Base-by-base conservation (phyloP, 1,140 invertebrate genomes). In the Ruditapes philippinarum region DNA sequence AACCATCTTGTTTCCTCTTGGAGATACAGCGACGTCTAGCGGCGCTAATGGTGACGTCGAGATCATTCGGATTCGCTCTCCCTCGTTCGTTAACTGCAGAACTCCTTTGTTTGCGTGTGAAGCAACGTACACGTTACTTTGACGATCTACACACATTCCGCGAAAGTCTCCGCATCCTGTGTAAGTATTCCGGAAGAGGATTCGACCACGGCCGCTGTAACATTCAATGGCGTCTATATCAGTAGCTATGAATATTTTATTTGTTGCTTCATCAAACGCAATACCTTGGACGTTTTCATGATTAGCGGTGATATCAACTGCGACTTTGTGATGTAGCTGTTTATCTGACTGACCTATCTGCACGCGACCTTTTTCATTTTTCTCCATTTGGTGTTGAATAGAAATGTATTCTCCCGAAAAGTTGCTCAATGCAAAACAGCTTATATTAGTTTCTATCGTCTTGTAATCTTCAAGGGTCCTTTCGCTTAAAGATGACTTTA, bases 301-400 rank as follows among this genome's bases (percentile, higher is more conserved):
- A 36, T 87, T 62, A 12, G 84, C 84, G 19, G 84, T 87, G 19
- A 87, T 79, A 31, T 87, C 73, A 7, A 87, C 49, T 0, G 57
- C 74, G 3, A 57, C 54, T 25, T 87, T 78, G 42, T 78, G 84
- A 33, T 57, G 25, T n/a, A 60, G 25, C 42, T 79, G 73, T 78
- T 79, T 28, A 40, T 78, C 73, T 7, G 84, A 87, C 31, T 87
- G 45, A 12, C 45, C 70, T 17, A 87, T 78, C 40, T 73, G 65
- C n/a, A 87, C 84, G 25, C 84, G 84, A 33, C 84, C 73, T 65
- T 87, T 87, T 87, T 78, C 73, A 2, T 62, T 49, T 87, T 87
- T 76, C 31, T 87, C 84, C 17, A 60, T 65, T 25, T 36, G 42
- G n/a, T 87, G 84, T 42, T 87, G 84, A 60, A 87, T 62, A 7